phyloP scores from a whole-genome alignment of 2,113 vertebrate genomes.

The Ailuropoda melanoleuca region DNA sequence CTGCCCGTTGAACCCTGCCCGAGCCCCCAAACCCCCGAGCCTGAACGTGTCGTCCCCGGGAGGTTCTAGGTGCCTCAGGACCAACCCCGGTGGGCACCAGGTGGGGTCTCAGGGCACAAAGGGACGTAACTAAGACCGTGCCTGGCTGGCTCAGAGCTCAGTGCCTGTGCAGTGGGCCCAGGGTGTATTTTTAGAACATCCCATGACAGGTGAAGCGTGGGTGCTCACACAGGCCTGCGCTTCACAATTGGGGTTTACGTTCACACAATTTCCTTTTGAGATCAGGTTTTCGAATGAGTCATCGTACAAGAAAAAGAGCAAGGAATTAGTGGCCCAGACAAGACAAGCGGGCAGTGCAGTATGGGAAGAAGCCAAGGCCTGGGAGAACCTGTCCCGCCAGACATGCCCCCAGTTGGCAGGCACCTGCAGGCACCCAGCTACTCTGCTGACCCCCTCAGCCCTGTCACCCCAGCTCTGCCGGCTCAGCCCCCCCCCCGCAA shows the following conservation, averaged over 20 bases:
- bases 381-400: no score
- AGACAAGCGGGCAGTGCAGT: neutral
- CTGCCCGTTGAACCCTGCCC: neutral
- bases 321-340: neutral
- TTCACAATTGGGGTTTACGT: neutral
- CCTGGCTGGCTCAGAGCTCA: neutral
- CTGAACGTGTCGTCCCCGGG: rapidly evolving
- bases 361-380: neutral
- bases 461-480: rapidly evolving
- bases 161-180: rapidly evolving
- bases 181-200: neutral
- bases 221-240: neutral
- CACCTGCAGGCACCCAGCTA: neutral
- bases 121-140: neutral
- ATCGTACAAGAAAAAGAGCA: neutral
- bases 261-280: neutral
- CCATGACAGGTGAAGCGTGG: rapidly evolving
- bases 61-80: no score
- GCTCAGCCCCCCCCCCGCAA: neutral
- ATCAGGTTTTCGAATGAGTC: neutral
- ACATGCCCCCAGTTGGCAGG: neutral
- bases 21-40: neutral
- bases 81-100: neutral
- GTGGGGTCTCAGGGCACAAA: rapidly evolving
- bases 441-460: neutral